Percentiles rank a stretch among this genome's conserved stretches.
These are phyloP conservation scores for Neodiprion lecontei DNA, from an alignment of 1,140 invertebrate genomes.

Conservation along the genomic window DNA sequence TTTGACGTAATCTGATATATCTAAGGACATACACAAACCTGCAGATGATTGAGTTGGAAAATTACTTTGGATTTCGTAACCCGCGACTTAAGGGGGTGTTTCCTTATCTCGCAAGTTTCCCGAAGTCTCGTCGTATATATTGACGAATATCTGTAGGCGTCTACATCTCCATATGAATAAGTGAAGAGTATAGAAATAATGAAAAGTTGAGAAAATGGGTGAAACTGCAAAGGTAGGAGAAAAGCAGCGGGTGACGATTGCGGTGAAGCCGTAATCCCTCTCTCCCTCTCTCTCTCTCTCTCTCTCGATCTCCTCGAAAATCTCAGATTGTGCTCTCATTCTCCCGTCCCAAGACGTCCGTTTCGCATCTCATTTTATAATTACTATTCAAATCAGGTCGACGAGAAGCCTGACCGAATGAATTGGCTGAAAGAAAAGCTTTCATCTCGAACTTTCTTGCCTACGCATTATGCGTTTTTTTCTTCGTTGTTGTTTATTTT, in stretches of 20 bases:
- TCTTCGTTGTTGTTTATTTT: no score
- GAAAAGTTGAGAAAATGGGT: conserved; percentile 10
- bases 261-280: not conserved
- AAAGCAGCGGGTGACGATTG: conserved; percentile 7
- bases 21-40: not conserved
- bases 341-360: no score
- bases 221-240: conserved; percentile 25
- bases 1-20: not conserved
- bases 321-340: no score
- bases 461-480: no score
- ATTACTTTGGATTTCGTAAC: not conserved
- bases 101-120: not conserved
- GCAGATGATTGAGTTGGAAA: not conserved
- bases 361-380: no score
- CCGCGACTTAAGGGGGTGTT: not conserved
- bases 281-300: conserved; percentile 10
- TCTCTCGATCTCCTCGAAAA: conserved; percentile 4
- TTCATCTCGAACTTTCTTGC: no score
- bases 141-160: not conserved
- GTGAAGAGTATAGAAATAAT: not conserved
- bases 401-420: no score
- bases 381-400: no score
- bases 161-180: no score
- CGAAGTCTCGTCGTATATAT: not conserved
- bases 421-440: no score